Conservation (phyloP, 2,888 invertebrate species). For the Amphipyra berbera region DNA sequence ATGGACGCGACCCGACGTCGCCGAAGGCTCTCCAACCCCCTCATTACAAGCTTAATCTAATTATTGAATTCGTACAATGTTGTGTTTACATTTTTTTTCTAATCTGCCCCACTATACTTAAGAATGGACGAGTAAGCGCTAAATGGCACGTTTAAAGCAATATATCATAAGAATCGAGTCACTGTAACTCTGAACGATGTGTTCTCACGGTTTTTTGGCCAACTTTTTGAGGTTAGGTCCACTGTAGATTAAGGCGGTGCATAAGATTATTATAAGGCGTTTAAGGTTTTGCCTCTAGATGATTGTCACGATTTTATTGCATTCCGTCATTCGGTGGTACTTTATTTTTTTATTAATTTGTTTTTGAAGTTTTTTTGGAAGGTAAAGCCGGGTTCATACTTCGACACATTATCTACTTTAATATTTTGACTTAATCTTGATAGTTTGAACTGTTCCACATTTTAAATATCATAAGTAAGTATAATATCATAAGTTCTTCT, state of each 20-base stretch:
- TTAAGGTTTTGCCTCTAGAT: constrained; percentile 81
- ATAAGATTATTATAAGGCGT: constrained; percentile 64
- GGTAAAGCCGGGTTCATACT: constrained; percentile 9
- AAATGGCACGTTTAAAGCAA: constrained; percentile 89
- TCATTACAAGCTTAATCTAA: constrained; percentile 89
- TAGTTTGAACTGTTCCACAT: no score
- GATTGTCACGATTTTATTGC: constrained; percentile 81
- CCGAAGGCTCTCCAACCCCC: constrained; percentile 80
- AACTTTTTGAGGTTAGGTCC: constrained; percentile 70
- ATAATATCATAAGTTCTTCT: no score
- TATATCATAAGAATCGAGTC: constrained; percentile 87
- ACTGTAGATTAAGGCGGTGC: constrained; percentile 73
- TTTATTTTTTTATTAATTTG: constrained; percentile 43
- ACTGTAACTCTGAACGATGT: constrained; percentile 77
- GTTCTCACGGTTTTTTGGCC: constrained; percentile 84
- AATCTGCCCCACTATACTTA: constrained; percentile 88
- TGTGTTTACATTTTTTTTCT: constrained; percentile 89
- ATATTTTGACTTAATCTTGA: no score
- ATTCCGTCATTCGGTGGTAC: constrained; percentile 63
- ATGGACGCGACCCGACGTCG: constrained; percentile 83
- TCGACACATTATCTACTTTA: not conserved
- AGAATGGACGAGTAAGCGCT: constrained; percentile 87
- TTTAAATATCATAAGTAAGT: no score
- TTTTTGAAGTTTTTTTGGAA: constrained; percentile 19
- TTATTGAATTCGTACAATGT: constrained; percentile 90